phyloP scores from a whole-genome alignment of 2,113 vertebrate genomes.

The Neotragus pygmaeus region DNA sequence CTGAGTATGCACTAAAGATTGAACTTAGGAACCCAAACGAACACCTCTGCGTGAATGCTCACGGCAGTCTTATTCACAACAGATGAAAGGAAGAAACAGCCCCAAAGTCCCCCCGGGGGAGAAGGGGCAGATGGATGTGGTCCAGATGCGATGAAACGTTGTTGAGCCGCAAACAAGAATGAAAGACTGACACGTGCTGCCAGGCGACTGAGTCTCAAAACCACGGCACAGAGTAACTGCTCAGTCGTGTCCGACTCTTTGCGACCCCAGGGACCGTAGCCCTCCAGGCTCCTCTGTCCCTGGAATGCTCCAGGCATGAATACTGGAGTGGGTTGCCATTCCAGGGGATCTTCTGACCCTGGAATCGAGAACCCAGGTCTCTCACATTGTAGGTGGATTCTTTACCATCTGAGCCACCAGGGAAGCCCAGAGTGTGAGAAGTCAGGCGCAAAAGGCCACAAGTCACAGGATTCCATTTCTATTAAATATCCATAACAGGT shows the following conservation, averaged over 20 bases:
- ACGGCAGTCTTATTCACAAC: accelerated
- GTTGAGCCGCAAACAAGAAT: accelerated
- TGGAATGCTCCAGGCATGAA: not conserved
- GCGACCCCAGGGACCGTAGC: not conserved
- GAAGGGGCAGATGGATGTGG: accelerated
- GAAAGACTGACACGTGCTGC: accelerated
- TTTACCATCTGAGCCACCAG: not conserved
- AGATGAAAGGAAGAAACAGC: accelerated
- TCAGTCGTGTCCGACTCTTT: not conserved
- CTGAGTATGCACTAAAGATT: accelerated
- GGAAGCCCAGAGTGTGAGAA: not conserved
- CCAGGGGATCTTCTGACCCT: not conserved
- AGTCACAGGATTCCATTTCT: accelerated
- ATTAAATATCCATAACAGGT: accelerated
- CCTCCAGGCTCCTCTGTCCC: not conserved
- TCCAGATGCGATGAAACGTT: accelerated
- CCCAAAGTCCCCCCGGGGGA: accelerated
- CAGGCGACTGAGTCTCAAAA: accelerated
- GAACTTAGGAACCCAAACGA: too few species aligned
- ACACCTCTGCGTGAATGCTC: accelerated
- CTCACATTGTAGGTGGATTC: not conserved
- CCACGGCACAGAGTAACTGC: accelerated
- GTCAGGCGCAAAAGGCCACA: not conserved
- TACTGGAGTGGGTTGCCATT: not conserved
- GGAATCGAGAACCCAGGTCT: not conserved